Evolutionary conservation across 2,888 invertebrate genomes (phyloP), one percentile per base, ranked within the genome.

Genomic region (Xylota segnis): DNA sequence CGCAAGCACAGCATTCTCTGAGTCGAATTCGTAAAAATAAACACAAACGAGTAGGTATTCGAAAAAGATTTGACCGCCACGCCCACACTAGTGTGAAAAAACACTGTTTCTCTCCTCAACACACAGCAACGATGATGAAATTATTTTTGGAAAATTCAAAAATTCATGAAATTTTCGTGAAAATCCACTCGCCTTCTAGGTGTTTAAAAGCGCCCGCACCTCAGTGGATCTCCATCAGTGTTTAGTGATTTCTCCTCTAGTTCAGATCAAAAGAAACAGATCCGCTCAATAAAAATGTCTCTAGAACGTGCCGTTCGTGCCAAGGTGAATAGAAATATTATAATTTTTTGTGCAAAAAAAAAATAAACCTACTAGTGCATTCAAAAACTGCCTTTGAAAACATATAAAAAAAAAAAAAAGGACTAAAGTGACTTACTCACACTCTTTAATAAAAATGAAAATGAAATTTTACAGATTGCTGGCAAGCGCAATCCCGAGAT

Each of bases 231-330:
- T 88, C 88, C 89, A 91, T 91, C 91, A 91, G 91, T 92, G 89
- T 89, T 89, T 88, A 89, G 89, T 89, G 89, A 89, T 89, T 88
- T 83, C 88, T 90, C 90, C 89, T 89, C 89, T 88, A 88, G 89
- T 89, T 90, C 90, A 90, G 89, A 90, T 89, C 90, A 82, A 86
- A 87, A 71, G 59, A 59, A 76, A 56, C 70, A 72, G 68, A 76
- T 68, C 72, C 72, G 52, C 52, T 50, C 10, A 70, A 61, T 16
- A 68, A 93, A 93, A 92, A 97, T 97, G 97, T 97, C 97, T 95
- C 95, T 97, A 93, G 97, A 97, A 95, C 96, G 97, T 93, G 96
- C 96, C 95, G 96, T 97, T 93, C 96, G 96, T 92, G 95, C 95
- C 92, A 97, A 97, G 96, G 97, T 97, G 93, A 94, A 94, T 90